These are phyloP conservation scores for Thelaira solivaga DNA, from an alignment of 2,888 invertebrate species.

Conservation along the genomic window DNA sequence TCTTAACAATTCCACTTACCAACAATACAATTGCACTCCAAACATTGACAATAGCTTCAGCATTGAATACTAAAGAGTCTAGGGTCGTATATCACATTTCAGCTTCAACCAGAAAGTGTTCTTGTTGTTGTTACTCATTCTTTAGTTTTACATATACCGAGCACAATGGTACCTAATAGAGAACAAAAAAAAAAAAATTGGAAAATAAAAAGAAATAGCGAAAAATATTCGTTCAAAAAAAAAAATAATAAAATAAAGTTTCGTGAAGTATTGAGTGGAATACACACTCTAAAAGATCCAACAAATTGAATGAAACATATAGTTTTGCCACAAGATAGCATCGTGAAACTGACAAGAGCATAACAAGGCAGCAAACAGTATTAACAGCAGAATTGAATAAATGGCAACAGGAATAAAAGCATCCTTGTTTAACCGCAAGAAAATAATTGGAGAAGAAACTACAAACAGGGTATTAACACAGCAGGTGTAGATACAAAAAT, in stretches of 20 bases:
- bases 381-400: conserved; percentile 13
- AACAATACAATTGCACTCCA: conserved; percentile 41
- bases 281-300: conserved; percentile 22
- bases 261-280: conserved; percentile 35
- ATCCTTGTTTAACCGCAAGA: conserved; percentile 40
- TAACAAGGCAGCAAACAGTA: conserved; percentile 26
- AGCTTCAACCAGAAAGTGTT: conserved; percentile 35
- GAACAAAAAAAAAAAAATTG: neutral
- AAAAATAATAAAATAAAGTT: conserved; percentile 31
- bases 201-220: conserved; percentile 1
- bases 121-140: no score
- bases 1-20: conserved; percentile 39
- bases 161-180: conserved; percentile 17
- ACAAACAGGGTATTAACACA: neutral
- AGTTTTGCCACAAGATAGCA: conserved; percentile 40
- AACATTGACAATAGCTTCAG: conserved; percentile 26
- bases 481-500: conserved; percentile 3
- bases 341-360: conserved; percentile 50
- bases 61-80: conserved; percentile 12
- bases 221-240: neutral
- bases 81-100: conserved; percentile 53
- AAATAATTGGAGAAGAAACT: neutral
- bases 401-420: conserved; percentile 32
- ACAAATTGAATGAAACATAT: conserved; percentile 58
- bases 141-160: neutral